Base-by-base conservation (phyloP, 2,797 vertebrate genomes). In the Rallus crepitans region DNA sequence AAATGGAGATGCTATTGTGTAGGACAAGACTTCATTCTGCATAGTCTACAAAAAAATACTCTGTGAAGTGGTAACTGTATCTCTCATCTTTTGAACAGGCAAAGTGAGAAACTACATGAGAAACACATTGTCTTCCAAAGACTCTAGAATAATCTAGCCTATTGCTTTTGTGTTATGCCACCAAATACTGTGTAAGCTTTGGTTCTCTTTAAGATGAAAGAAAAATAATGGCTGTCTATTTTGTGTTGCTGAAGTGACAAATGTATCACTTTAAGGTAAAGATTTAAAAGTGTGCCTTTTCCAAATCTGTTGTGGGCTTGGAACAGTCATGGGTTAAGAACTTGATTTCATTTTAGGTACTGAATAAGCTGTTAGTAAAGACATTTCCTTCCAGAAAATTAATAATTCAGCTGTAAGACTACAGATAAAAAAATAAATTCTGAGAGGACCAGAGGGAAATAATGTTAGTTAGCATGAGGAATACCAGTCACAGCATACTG, bases 391-490 rank as follows among this genome's bases (percentile, higher is more conserved):
- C 52, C 21, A 61, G 68, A 78, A 83, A 60, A 64, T 82, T 92
- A 90, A 68, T 39, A 92, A 57, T 90, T 77, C 23, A 68, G 3
- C 27, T 89, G 19, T 65, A 80, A 77, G 39, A 60, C 47, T 66
- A 40, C 11, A 68, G 70, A 76, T 88, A 91, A 76, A 63, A 72
- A 72, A 91, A 92, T 70, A 89, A 84, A 87, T 85, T 93, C 24
- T 60, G 72, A 71, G 56, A 79, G 35, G 66, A 65, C 57, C 33
- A 64, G 40, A 68, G 82, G 81, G 82, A 69, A 92, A 89, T 82
- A 59, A 55, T 57, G 21, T 61, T 83, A 75, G 63, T 87, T 94
- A 68, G 18, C 45, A 21, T 81, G 48, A 93, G 78, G 42, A 91
- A 91, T 63, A 39, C 25, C 52, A 93, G 66, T 63, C 63, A 63